Evolutionary conservation across 92 coral and sea anemone genomes (phyloP).

Genomic region (Phymanthus crucifer): DNA sequence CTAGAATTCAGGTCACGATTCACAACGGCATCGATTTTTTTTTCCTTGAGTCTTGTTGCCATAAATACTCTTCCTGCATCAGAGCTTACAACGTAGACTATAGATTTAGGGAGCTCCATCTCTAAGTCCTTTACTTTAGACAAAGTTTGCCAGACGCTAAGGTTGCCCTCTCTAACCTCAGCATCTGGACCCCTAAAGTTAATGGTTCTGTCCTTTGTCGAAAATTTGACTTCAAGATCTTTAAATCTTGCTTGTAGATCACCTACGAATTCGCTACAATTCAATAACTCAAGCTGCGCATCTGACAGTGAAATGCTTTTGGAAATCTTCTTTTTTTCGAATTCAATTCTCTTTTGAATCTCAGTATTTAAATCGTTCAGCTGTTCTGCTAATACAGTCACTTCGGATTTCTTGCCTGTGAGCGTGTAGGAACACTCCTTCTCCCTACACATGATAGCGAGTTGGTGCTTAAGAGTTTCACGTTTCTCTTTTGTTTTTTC

Average conservation of each 20-base stretch:
- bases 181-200: slow-evolving; percentile 39
- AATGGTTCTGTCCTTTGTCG: slow-evolving; percentile 20
- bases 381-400: slow-evolving; percentile 19
- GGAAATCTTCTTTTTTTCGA: slow-evolving; percentile 36
- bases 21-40: slow-evolving; percentile 29
- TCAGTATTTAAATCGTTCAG: slow-evolving; percentile 35
- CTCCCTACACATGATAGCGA: slow-evolving; percentile 7
- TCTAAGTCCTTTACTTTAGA: slow-evolving; percentile 26
- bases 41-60: slow-evolving; percentile 11
- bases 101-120: slow-evolving; percentile 25
- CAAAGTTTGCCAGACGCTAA: slow-evolving; percentile 35
- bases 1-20: slow-evolving; percentile 8
- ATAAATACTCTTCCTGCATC: slow-evolving; percentile 27
- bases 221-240: slow-evolving; percentile 13
- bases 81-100: slow-evolving; percentile 21
- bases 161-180: slow-evolving; percentile 29
- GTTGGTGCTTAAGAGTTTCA: background rate
- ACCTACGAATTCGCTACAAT: slow-evolving; percentile 19
- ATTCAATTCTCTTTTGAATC: slow-evolving; percentile 34
- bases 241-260: slow-evolving; percentile 18
- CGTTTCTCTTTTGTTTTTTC: slow-evolving; percentile 11
- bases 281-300: slow-evolving; percentile 25
- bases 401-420: slow-evolving; percentile 38
- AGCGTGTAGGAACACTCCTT: slow-evolving; percentile 18
- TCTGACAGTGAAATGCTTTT: slow-evolving; percentile 15